A percentile compares a stretch with the other conserved stretches of the same genome.
Evolutionary conservation across 2,113 vertebrate genomes (phyloP).

Genomic region (Sinocyclocheilus anshuiensis): DNA sequence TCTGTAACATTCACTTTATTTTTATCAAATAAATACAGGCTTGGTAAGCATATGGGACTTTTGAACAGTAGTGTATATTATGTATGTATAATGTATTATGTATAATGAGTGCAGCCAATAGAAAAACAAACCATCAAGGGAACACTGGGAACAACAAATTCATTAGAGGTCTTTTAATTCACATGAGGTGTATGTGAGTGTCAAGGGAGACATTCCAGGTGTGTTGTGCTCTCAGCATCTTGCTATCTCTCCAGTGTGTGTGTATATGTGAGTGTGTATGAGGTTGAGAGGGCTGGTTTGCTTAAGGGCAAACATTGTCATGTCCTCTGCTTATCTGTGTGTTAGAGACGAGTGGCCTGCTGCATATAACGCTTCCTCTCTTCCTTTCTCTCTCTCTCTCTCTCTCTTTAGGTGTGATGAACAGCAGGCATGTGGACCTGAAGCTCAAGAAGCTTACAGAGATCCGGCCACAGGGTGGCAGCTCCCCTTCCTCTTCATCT

Average conservation of each 20-base stretch:
- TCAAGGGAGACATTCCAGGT: too few species aligned
- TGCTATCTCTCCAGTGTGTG: neutral
- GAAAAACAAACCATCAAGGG: neutral
- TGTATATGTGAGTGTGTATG: neutral
- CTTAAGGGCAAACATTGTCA: conserved; percentile 4
- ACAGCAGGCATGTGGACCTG: conserved; percentile 86
- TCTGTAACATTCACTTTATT: neutral
- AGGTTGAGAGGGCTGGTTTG: neutral
- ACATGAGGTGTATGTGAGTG: neutral
- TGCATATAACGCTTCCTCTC: conserved; percentile 15
- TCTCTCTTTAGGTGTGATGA: conserved; percentile 80
- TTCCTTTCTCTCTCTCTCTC: neutral
- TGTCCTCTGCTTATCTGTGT: neutral
- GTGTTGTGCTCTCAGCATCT: neutral
- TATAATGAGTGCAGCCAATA: neutral
- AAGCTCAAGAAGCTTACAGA: conserved; percentile 90
- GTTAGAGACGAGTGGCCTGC: conserved; percentile 11
- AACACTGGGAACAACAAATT: neutral
- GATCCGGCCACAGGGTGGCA: conserved; percentile 82
- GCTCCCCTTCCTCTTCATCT: conserved; percentile 72
- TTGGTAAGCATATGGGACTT: neutral
- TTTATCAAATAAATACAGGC: neutral
- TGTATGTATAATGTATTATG: too few species aligned
- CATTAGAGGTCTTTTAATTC: neutral
- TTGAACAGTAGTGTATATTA: neutral